A percentile compares a stretch with the other conserved stretches of the same genome.
Evolutionary conservation across 2,797 vertebrate species (phyloP).

Genomic region (Poeciliopsis presidionis): DNA sequence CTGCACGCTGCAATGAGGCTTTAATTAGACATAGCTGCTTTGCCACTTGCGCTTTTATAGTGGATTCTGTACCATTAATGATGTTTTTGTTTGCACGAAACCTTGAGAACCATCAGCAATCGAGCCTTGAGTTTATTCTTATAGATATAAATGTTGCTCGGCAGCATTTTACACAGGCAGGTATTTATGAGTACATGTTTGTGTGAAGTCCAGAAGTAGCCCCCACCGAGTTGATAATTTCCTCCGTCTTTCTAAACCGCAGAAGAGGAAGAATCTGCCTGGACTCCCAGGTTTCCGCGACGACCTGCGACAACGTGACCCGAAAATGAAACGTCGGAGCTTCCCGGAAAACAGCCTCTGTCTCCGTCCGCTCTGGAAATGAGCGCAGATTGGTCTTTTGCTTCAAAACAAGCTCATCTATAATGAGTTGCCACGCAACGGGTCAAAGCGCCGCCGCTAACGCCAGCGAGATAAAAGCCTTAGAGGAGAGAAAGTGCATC

Average conservation of each 20-base stretch:
- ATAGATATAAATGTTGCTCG: background rate
- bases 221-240: conserved; percentile 39
- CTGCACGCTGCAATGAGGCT: background rate
- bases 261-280: conserved; percentile 49
- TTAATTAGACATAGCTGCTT: background rate
- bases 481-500: background rate
- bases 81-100: background rate
- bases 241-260: conserved; percentile 53
- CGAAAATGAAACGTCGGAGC: conserved; percentile 28
- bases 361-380: conserved; percentile 20
- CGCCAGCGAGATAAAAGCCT: conserved; percentile 6
- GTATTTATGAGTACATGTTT: conserved; percentile 17
- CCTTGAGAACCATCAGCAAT: background rate
- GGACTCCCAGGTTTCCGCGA: conserved; percentile 48
- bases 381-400: conserved; percentile 15
- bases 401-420: conserved; percentile 23
- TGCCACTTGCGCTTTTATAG: background rate
- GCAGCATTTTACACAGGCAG: conserved; percentile 19
- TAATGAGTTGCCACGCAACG: background rate
- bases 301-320: conserved; percentile 45
- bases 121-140: background rate
- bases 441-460: background rate
- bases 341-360: conserved; percentile 51
- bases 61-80: no score
- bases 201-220: conserved; percentile 66